These are phyloP conservation scores for Petrolisthes manimaculis DNA, from an alignment of 2,888 invertebrate genomes.

Conservation along the genomic window DNA sequence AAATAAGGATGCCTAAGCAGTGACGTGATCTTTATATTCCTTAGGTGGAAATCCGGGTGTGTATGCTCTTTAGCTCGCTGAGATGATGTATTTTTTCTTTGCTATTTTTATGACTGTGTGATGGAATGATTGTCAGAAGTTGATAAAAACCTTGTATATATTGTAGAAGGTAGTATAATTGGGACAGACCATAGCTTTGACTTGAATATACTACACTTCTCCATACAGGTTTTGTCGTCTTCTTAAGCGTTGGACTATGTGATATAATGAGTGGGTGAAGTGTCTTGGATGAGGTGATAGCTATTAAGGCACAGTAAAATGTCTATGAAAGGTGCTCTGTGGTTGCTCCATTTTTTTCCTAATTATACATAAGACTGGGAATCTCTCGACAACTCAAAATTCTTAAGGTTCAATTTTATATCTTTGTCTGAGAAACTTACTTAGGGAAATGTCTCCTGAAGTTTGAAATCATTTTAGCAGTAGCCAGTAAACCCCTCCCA, in stretches of 20 bases:
- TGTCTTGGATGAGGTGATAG: too few species aligned
- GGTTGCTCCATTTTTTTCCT: neutral
- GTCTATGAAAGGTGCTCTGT: neutral
- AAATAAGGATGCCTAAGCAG: too few species aligned
- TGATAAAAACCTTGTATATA: too few species aligned
- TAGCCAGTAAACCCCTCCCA: conserved; percentile 5
- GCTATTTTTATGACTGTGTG: too few species aligned
- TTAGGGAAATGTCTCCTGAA: neutral
- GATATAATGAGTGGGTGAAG: too few species aligned
- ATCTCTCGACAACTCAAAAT: conserved; percentile 17
- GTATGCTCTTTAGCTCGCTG: too few species aligned
- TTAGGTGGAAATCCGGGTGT: too few species aligned
- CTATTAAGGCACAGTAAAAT: neutral
- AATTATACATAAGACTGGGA: conserved; percentile 13
- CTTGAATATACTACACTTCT: neutral
- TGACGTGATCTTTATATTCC: too few species aligned
- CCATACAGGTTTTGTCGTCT: neutral
- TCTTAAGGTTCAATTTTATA: conserved; percentile 11
- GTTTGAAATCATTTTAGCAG: neutral
- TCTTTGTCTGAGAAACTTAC: conserved; percentile 17
- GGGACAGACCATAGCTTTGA: neutral
- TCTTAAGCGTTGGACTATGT: too few species aligned
- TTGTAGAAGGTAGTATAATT: neutral
- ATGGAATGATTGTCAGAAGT: too few species aligned
- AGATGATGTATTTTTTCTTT: too few species aligned